Evolutionary conservation across 2,113 vertebrate species (phyloP), one percentile per base, ranked within the genome.

Genomic region (Salvelinus fontinalis): DNA sequence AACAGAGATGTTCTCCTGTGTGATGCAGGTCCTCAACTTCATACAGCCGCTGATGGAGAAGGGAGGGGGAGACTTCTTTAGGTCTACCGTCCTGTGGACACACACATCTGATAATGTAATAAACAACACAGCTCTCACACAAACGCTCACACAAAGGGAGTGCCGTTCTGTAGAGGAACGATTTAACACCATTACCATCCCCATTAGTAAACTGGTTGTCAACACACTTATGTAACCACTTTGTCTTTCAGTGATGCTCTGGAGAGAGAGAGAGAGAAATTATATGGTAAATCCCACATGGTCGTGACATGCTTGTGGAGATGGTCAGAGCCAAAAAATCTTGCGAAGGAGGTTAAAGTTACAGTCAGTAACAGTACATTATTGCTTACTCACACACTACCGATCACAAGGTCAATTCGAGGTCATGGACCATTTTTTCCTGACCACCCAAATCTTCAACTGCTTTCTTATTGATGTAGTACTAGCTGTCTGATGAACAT

Each of bases 231-330:
- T 92, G 48, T 88, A 5, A 92, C 70, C 24, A 92, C 75, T 83
- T 87, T 88, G 20, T 92, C 89, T 80, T 89, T 93, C 20, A 91
- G 0, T 3, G 89, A 81, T 0, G 80, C 54, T 88, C 92, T 93
- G 34, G 13, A 44, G 51, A 87, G 26, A 80, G 57, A 57, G 13
- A 70, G n/a, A 51, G 34, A 70, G 39, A 74, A 5, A 44, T 5
- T 1, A 34, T 12, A 54, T 54, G 57, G 20, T 60, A 4, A 22
- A 60, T n/a, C 20, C 57, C 6, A 60, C 57, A 60, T 18, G 18
- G 20, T n/a, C 20, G 14, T 11, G 57, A 60, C 3, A n/a, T 60
- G 20, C 57, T 60, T 2, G n/a, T 60, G n/a, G 57, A 16, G 14
- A 51, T 3, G 14, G 3, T 51, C 49, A 12, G 14, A 51, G 49